Evolutionary conservation across 2,888 invertebrate species (phyloP).

Genomic region (Nebria brevicollis): DNA sequence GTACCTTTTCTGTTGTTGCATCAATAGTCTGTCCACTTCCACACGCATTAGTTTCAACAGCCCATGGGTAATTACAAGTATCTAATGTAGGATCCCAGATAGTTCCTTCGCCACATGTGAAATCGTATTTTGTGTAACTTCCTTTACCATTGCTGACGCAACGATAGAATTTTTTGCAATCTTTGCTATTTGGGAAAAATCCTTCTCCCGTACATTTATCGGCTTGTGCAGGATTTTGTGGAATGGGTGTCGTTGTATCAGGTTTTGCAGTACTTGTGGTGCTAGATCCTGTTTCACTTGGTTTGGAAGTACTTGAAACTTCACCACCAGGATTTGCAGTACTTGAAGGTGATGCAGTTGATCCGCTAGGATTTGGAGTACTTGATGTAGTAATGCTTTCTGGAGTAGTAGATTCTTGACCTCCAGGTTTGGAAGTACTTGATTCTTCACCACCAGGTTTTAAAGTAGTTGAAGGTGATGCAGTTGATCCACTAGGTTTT

Average conservation of each 20-base stretch:
- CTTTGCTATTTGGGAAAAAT: conserved; percentile 55
- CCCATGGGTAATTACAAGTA: conserved; percentile 78
- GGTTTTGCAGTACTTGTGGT: conserved; percentile 31
- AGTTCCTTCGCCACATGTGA: conserved; percentile 72
- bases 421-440: not conserved
- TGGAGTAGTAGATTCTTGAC: conserved; percentile 2
- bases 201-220: conserved; percentile 55
- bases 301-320: conserved; percentile 11
- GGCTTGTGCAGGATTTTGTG: not conserved
- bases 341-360: conserved; percentile 41
- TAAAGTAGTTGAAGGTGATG: conserved; percentile 35
- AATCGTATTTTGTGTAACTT: conserved; percentile 70
- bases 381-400: conserved; percentile 43
- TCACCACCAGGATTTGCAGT: conserved; percentile 1
- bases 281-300: conserved; percentile 32
- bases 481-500: conserved; percentile 35
- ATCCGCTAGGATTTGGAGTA: conserved; percentile 38
- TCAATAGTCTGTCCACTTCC: conserved; percentile 15
- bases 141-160: conserved; percentile 73
- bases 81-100: conserved; percentile 75
- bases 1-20: conserved; percentile 28
- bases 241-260: not conserved
- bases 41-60: conserved; percentile 64
- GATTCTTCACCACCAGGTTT: not conserved
- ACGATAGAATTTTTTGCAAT: conserved; percentile 61